Percentiles rank a stretch among this genome's conserved stretches.
phyloP scores from a whole-genome alignment of 1,140 invertebrate species.

The Drosophila willistoni region DNA sequence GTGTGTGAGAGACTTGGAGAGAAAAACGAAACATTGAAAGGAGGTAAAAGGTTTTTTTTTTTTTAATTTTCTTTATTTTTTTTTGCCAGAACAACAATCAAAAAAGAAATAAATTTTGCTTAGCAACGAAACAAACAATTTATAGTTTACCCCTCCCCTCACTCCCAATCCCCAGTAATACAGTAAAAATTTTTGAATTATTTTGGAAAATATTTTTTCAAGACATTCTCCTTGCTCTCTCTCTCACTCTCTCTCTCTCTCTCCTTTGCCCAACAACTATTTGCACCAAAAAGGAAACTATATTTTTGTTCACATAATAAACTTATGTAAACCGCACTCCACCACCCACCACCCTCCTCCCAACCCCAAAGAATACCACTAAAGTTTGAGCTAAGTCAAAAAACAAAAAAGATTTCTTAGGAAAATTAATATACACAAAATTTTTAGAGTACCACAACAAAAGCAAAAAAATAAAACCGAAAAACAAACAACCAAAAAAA shows the following conservation, averaged over 20 bases:
- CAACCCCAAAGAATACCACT: not conserved
- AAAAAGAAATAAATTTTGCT: slow-evolving; percentile 36
- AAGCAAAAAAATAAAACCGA: slow-evolving; percentile 41
- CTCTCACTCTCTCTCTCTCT: not conserved
- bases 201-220: not conserved
- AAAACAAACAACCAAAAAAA: slow-evolving; percentile 24
- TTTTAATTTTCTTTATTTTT: not conserved
- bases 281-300: not conserved
- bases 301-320: not conserved
- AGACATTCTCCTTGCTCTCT: not conserved
- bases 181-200: not conserved
- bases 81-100: slow-evolving; percentile 24
- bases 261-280: not conserved
- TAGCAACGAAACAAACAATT: slow-evolving; percentile 2
- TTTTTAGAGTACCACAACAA: not conserved
- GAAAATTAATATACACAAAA: slow-evolving; percentile 24
- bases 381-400: not conserved
- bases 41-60: not conserved
- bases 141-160: too few relatives aligned
- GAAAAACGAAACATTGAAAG: not conserved
- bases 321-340: slow-evolving; percentile 1
- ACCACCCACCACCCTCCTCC: too few relatives aligned
- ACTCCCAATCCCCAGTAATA: too few relatives aligned
- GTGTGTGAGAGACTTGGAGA: not conserved
- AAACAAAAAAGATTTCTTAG: not conserved